These are phyloP conservation scores for Coptodon rendalli DNA, from an alignment of 2,113 vertebrate genomes.

Conservation along the genomic window DNA sequence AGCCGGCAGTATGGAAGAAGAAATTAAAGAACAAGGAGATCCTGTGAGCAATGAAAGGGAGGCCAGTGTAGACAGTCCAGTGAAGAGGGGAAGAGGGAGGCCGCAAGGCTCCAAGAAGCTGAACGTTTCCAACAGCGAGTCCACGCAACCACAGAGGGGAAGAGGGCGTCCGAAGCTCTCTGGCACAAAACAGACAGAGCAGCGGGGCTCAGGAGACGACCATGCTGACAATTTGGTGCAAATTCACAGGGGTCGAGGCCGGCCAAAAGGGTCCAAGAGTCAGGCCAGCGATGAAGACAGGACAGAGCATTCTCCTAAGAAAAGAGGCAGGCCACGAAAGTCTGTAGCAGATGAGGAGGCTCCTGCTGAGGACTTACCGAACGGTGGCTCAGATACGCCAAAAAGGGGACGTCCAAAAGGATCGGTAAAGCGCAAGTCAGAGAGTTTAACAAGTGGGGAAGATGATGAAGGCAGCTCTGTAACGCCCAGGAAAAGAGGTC, in stretches of 20 bases:
- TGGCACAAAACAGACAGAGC: background rate
- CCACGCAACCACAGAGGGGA: background rate
- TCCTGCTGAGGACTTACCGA: background rate
- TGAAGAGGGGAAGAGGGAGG: constrained; percentile 41
- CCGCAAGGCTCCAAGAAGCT: constrained; percentile 44
- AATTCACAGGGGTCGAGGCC: background rate
- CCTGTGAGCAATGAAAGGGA: background rate
- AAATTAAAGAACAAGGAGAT: constrained; percentile 15
- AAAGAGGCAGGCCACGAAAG: constrained; percentile 39
- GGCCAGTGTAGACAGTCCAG: background rate
- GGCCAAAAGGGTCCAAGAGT: constrained; percentile 7
- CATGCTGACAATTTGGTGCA: background rate
- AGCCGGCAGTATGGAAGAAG: constrained; percentile 28
- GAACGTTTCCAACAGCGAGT: constrained; percentile 30
- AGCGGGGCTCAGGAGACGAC: background rate
- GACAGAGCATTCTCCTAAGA: background rate
- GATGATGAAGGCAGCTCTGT: background rate
- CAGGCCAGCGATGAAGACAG: background rate
- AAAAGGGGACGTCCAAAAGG: constrained; percentile 50
- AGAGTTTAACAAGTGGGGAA: background rate
- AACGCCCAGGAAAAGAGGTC: constrained; percentile 33
- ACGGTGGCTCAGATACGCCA: background rate
- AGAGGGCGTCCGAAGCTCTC: constrained; percentile 31
- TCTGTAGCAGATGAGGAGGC: background rate
- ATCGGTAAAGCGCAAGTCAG: constrained; percentile 12